Evolutionary conservation across 30 jellyfish, hydroid and myxozoan species (phyloP).

Genomic region (Rhopilema esculentum): DNA sequence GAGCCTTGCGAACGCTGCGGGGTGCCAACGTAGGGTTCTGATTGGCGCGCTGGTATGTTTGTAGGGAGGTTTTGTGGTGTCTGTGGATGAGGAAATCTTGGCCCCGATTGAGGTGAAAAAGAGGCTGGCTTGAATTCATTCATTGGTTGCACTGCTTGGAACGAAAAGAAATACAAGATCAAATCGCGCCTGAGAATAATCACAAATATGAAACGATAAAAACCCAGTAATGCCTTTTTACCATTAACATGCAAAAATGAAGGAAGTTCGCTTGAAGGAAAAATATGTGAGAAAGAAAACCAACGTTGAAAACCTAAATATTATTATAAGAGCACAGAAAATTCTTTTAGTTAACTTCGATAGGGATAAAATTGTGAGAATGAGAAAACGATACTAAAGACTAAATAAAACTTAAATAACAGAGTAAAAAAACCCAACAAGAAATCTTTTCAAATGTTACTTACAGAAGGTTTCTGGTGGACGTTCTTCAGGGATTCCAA

Average conservation of each 20-base stretch:
- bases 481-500: neutral
- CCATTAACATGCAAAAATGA: no score
- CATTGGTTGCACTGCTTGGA: slow-evolving; percentile 5
- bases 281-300: neutral
- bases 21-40: neutral
- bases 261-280: no score
- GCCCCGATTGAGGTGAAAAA: neutral
- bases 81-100: neutral
- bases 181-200: neutral
- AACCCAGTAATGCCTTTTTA: no score
- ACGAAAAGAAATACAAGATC: neutral
- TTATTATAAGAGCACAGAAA: neutral
- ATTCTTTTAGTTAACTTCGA: neutral
- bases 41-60: neutral
- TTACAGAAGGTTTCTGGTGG: neutral
- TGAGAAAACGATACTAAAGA: neutral
- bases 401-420: neutral
- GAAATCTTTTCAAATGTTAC: neutral
- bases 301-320: neutral
- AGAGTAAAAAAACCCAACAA: neutral
- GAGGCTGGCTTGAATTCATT: neutral
- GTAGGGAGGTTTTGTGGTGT: neutral
- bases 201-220: no score
- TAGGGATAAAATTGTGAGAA: neutral
- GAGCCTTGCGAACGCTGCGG: neutral